These are phyloP conservation scores for Euwallacea fornicatus DNA, from an alignment of 1,140 invertebrate genomes.

Conservation along the genomic window DNA sequence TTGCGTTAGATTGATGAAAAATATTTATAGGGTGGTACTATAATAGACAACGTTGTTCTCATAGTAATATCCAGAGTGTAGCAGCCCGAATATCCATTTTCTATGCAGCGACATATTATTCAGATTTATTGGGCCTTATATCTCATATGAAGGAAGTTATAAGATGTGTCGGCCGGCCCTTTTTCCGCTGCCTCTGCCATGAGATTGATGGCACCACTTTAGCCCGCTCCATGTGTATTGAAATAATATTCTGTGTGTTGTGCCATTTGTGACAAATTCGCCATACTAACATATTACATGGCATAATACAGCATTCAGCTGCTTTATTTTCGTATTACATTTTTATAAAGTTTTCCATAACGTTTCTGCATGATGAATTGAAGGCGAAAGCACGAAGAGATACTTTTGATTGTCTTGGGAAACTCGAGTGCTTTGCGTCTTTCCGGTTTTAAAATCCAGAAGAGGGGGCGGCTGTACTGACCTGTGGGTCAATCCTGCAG, in stretches of 20 bases:
- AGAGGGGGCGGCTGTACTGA: no score
- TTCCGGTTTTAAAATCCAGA: no score
- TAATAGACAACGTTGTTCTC: background rate
- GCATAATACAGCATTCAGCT: constrained; percentile 28
- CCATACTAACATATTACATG: constrained; percentile 34
- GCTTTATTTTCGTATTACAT: constrained; percentile 33
- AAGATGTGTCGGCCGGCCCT: constrained; percentile 34
- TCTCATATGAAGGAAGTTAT: constrained; percentile 38
- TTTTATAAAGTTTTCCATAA: constrained; percentile 22
- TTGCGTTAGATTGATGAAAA: constrained; percentile 12
- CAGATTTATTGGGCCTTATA: constrained; percentile 38
- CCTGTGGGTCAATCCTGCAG: no score
- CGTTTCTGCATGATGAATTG: constrained; percentile 11
- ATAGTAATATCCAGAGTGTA: background rate
- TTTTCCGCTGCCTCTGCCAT: constrained; percentile 33
- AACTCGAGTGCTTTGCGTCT: no score
- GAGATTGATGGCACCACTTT: constrained; percentile 40
- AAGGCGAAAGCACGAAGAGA: no score
- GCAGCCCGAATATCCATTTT: background rate
- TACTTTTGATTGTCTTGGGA: no score
- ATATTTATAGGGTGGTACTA: constrained; percentile 11
- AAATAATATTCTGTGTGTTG: constrained; percentile 40
- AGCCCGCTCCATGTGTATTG: constrained; percentile 37
- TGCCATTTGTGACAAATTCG: constrained; percentile 40
- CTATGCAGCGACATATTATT: constrained; percentile 34